Percentiles rank a stretch among this genome's conserved stretches.
These are phyloP conservation scores for Gymnogyps californianus DNA, from an alignment of 2,113 vertebrate species.

Conservation along the genomic window DNA sequence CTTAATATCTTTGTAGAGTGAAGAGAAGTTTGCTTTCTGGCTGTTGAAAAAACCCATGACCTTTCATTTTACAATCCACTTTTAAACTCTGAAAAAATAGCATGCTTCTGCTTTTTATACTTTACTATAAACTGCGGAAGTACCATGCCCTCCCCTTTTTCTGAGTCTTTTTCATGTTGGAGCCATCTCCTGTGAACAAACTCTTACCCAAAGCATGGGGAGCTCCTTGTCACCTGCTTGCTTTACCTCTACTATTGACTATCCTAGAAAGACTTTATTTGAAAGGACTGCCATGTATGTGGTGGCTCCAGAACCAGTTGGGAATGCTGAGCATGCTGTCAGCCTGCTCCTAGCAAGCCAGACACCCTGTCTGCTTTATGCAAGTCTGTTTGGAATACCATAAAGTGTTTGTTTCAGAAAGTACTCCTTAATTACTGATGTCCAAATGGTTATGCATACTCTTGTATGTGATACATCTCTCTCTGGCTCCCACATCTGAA, in stretches of 20 bases:
- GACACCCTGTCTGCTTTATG: not conserved
- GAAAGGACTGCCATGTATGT: not conserved
- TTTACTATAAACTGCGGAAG: not conserved
- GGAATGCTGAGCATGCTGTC: not conserved
- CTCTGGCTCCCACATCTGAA: not conserved
- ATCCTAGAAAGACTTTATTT: not conserved
- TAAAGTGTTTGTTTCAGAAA: not conserved
- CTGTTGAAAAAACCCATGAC: not conserved
- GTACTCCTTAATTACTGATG: not conserved
- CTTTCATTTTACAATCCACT: not conserved
- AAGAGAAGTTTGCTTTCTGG: not conserved
- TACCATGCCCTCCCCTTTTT: not conserved
- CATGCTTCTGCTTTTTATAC: not conserved
- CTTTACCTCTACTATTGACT: not conserved
- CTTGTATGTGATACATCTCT: not conserved
- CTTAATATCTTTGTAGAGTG: not conserved
- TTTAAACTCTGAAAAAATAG: not conserved
- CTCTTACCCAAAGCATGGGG: no score
- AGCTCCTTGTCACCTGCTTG: not conserved
- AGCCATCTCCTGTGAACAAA: not conserved
- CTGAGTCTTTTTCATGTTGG: not conserved
- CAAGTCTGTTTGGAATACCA: not conserved
- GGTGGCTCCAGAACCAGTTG: not conserved
- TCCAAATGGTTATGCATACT: not conserved
- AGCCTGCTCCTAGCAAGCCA: not conserved